Conservation (phyloP, 1,140 invertebrate species). For the Halotydeus destructor region DNA sequence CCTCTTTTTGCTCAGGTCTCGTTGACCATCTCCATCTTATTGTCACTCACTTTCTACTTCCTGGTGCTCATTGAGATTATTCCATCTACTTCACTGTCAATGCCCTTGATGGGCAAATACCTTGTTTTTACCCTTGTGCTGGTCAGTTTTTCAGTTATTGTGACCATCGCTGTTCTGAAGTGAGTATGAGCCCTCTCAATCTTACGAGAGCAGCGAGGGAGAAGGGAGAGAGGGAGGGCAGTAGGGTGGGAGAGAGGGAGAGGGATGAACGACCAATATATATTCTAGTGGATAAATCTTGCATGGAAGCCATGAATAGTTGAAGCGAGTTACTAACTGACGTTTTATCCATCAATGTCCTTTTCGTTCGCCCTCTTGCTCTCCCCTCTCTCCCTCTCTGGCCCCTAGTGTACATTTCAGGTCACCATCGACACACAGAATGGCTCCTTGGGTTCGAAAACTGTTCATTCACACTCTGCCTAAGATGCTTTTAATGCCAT, state of each 20-base stretch:
- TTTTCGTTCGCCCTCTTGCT: too few species aligned
- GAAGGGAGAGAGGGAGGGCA: too few species aligned
- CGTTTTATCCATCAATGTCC: too few species aligned
- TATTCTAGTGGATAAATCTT: too few species aligned
- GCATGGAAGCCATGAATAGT: too few species aligned
- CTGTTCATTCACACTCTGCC: slow-evolving; percentile 70
- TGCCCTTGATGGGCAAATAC: slow-evolving; percentile 91
- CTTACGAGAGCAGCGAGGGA: too few species aligned
- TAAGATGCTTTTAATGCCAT: slow-evolving; percentile 50
- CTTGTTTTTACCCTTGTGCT: slow-evolving; percentile 96
- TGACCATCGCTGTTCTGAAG: slow-evolving; percentile 95
- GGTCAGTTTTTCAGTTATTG: slow-evolving; percentile 88
- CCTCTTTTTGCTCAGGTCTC: slow-evolving; percentile 36
- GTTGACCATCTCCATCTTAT: slow-evolving; percentile 89
- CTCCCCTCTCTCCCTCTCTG: too few species aligned
- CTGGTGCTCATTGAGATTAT: slow-evolving; percentile 89
- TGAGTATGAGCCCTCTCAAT: too few species aligned
- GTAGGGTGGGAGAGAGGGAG: too few species aligned
- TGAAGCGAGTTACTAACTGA: too few species aligned
- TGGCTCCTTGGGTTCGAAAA: slow-evolving; percentile 61
- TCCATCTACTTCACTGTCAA: slow-evolving; percentile 84
- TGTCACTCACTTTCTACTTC: slow-evolving; percentile 98
- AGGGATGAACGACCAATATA: too few species aligned
- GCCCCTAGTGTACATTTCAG: slow-evolving; percentile 97
- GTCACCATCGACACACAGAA: slow-evolving; percentile 86